phyloP scores from a whole-genome alignment of 2,113 vertebrate species.

The Etheostoma cragini region DNA sequence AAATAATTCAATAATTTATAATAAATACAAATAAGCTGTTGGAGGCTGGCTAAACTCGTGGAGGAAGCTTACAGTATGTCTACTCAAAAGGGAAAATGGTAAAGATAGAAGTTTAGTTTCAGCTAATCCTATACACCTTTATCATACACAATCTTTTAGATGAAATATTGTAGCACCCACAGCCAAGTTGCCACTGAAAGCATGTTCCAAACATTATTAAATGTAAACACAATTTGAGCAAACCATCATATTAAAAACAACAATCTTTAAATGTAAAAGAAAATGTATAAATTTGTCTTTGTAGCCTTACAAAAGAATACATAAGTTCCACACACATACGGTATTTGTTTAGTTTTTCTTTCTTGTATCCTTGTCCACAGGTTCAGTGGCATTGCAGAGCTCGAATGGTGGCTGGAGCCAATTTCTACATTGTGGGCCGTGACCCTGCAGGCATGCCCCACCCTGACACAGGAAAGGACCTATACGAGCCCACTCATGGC shows the following conservation, averaged over 20 bases:
- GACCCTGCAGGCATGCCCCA: conserved; percentile 98
- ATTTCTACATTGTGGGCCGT: conserved; percentile 98
- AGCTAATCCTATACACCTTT: not conserved
- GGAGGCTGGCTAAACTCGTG: conserved; percentile 11
- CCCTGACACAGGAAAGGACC: conserved; percentile 93
- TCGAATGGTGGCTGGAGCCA: conserved; percentile 97
- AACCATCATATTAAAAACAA: not conserved
- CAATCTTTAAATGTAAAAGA: not conserved
- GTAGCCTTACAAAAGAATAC: not conserved
- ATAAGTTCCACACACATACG: not conserved
- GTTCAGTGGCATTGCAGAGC: conserved; percentile 99
- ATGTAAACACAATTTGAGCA: not conserved
- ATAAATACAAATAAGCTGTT: not conserved
- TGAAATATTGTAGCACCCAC: not conserved
- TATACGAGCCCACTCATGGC: conserved; percentile 96
- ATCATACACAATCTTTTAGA: not conserved
- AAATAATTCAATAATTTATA: not conserved
- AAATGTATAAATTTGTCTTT: not conserved
- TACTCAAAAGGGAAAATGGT: not conserved
- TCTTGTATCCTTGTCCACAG: conserved; percentile 73
- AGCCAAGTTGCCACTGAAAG: not conserved
- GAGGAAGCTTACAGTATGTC: not conserved
- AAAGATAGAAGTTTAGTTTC: not conserved
- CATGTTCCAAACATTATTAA: not conserved
- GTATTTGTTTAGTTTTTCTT: not conserved